These are phyloP conservation scores for Stegodyphus dumicola DNA, from an alignment of 1,140 invertebrate genomes.

Conservation along the genomic window DNA sequence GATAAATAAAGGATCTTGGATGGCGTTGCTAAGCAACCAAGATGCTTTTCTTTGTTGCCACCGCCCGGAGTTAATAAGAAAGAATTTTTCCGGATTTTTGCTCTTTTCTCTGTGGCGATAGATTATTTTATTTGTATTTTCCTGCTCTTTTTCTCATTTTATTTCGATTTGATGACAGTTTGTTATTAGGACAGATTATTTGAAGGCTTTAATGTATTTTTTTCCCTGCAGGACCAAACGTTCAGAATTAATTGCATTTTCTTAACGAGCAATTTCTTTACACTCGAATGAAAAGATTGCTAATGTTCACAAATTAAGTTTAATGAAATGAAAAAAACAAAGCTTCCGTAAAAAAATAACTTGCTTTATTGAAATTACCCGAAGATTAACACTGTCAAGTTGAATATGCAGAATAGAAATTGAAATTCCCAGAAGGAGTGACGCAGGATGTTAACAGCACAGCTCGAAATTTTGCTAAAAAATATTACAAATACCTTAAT, in stretches of 20 bases:
- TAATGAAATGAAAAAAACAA: no score
- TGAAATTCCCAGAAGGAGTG: no score
- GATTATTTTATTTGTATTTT: slow-evolving; percentile 11
- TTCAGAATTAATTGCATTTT: neutral
- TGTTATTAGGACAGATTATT: slow-evolving; percentile 27
- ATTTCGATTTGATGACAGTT: slow-evolving; percentile 15
- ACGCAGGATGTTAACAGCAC: no score
- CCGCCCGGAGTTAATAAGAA: slow-evolving; percentile 40
- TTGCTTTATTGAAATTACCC: no score
- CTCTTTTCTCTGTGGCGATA: slow-evolving; percentile 11
- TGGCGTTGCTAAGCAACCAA: slow-evolving; percentile 46
- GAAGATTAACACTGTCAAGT: no score
- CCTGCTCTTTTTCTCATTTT: neutral
- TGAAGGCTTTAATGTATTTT: slow-evolving; percentile 15
- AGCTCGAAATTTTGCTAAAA: no score
- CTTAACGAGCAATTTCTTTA: no score
- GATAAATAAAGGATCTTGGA: slow-evolving; percentile 54
- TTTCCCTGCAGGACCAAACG: neutral
- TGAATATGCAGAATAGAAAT: no score
- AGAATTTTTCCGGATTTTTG: neutral
- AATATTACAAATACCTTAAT: no score
- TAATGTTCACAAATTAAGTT: no score
- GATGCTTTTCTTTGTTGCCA: slow-evolving; percentile 50
- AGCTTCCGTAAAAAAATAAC: no score
- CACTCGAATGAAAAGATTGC: no score